A percentile compares a stretch with the other conserved stretches of the same genome.
phyloP scores from a whole-genome alignment of 2,888 invertebrate genomes.

The Latrodectus elegans region DNA sequence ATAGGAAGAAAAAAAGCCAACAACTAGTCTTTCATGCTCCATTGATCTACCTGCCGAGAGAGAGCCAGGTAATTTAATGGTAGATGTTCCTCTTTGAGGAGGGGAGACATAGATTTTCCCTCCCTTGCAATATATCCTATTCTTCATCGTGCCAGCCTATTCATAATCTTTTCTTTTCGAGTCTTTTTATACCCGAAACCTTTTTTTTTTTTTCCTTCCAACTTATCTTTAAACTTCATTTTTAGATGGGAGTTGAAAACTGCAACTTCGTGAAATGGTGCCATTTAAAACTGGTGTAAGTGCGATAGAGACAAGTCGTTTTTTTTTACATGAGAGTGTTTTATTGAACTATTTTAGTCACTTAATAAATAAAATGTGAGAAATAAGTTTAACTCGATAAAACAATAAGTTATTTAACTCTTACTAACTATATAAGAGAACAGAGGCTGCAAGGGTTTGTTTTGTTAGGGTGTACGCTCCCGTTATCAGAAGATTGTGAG shows the following conservation, averaged over 20 bases:
- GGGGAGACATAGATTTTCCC: conserved; percentile 33
- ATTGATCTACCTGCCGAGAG: conserved; percentile 46
- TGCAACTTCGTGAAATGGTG: neutral
- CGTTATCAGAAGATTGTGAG: too few species aligned
- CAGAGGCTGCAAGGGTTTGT: too few species aligned
- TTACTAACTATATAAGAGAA: too few species aligned
- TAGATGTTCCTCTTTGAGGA: conserved; percentile 1
- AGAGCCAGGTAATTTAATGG: conserved; percentile 51
- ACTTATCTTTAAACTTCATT: neutral
- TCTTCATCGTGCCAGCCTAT: conserved; percentile 51
- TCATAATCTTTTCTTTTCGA: conserved; percentile 53
- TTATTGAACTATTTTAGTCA: too few species aligned
- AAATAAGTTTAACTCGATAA: too few species aligned
- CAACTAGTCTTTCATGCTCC: conserved; percentile 42
- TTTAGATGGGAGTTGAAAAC: neutral
- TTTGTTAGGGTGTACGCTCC: too few species aligned
- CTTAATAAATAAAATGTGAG: too few species aligned
- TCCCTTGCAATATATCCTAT: conserved; percentile 30
- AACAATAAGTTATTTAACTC: too few species aligned
- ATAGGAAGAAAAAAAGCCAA: conserved; percentile 20
- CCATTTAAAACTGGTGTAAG: neutral
- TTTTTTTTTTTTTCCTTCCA: neutral
- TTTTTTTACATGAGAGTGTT: too few species aligned
- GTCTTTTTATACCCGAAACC: neutral
- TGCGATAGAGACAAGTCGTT: neutral